Percentiles rank a stretch among this genome's conserved stretches.
Conservation (phyloP, 2,888 invertebrate genomes). For the Cheilosia urbana region DNA sequence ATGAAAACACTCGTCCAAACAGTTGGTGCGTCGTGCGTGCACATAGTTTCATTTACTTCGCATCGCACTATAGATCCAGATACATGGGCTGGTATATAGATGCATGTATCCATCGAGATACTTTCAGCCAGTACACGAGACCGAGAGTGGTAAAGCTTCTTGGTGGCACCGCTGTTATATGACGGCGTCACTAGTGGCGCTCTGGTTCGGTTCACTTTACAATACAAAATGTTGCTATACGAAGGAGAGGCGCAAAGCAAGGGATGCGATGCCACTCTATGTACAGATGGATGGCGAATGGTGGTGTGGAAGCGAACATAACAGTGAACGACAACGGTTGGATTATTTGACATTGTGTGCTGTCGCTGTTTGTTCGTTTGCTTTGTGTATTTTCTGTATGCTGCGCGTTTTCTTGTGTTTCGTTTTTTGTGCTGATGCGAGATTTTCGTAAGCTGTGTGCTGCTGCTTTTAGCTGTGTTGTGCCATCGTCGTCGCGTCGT, state of each 20-base stretch:
- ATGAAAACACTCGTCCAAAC: conserved; percentile 60
- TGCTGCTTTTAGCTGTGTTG: neutral
- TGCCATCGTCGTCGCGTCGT: neutral
- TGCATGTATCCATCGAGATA: neutral
- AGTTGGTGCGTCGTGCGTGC: conserved; percentile 69
- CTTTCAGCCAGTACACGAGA: conserved; percentile 1
- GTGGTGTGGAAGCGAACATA: conserved; percentile 63
- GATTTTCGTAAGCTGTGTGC: conserved; percentile 60
- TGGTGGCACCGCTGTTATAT: conserved; percentile 44
- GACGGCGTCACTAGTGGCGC: conserved; percentile 45
- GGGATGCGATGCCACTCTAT: conserved; percentile 40
- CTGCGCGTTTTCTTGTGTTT: conserved; percentile 57
- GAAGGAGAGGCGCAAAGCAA: conserved; percentile 37
- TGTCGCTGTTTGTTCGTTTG: conserved; percentile 40
- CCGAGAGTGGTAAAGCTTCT: conserved; percentile 33
- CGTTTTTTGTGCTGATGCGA: conserved; percentile 66
- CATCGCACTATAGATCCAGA: neutral
- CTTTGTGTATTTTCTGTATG: conserved; percentile 49
- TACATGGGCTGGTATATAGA: neutral
- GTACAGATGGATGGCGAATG: conserved; percentile 60
- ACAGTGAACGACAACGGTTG: conserved; percentile 48
- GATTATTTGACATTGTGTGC: conserved; percentile 66
- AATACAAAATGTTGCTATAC: conserved; percentile 36
- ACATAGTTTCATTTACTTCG: conserved; percentile 45
- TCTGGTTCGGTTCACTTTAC: conserved; percentile 21